Evolutionary conservation across 64 coral and sea anemone species (phyloP), one percentile per base, ranked within the genome.

Genomic region (Stichodactyla mertensii): DNA sequence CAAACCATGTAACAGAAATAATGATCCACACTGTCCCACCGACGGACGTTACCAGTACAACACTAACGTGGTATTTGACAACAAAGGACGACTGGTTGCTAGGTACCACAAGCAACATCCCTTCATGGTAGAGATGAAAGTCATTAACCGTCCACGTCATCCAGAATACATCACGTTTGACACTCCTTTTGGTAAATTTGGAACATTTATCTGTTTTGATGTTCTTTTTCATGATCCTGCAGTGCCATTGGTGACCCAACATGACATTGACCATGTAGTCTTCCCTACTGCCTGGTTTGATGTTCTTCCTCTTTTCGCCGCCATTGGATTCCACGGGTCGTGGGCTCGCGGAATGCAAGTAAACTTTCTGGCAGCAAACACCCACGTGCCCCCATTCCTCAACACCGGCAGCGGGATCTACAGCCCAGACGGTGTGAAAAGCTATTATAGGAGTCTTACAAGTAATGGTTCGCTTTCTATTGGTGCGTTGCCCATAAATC

Each of bases 201-300:
- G 92, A 84, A 94, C 88, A 52, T 90, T 94, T 19, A 85, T 89
- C 12, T 94, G 92, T 67, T 94, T 87, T 69, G 92, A 94, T 87
- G 88, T 83, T 4, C 88, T 94, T 16, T 94, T 94, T 64, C 92
- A 90, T 10, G 85, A 89, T 55, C 92, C 92, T 26, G 88, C 92
- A 27, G 55, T 90, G 22, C 84, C 88, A n/a, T 59, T 94, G 20
- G 92, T 94, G 19, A 87, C 84, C 4, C 2, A 87, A 55, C 67
- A 90, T 55, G 55, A 84, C 3, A 87, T 94, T 78, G 92, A 94
- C 58, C 92, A 94, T 66, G 85, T 94, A 16, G 92, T 94, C 24
- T 94, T 94, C 77, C 92, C 92, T 45, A 93, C 91, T 23, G 92
- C 92, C 4, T 94, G 92, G 92, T 94, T 94, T 28, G 92, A 94